Conservation (phyloP, 2,797 vertebrate genomes). For the Paedocypris micromegethes region DNA sequence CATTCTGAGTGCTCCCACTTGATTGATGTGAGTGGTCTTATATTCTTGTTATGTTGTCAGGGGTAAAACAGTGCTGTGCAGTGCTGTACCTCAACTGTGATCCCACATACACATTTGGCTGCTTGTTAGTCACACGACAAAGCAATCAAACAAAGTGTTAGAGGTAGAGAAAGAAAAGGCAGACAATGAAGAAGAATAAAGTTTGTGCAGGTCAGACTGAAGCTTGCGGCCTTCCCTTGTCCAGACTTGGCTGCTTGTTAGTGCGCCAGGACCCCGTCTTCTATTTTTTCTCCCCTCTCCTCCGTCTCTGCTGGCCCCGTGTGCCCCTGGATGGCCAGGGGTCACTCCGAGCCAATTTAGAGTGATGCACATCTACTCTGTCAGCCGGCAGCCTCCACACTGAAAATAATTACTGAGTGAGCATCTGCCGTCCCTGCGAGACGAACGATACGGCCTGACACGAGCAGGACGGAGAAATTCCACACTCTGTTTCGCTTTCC, state of each 20-base stretch:
- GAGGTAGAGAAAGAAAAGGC: constrained; percentile 43
- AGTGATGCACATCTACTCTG: constrained; percentile 51
- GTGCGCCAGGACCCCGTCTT: constrained; percentile 52
- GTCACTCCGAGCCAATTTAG: constrained; percentile 49
- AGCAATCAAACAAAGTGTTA: constrained; percentile 13
- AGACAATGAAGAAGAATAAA: constrained; percentile 53
- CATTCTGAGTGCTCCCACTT: neutral
- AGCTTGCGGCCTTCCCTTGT: constrained; percentile 62
- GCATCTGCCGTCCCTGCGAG: constrained; percentile 54
- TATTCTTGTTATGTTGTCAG: constrained; percentile 58
- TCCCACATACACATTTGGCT: constrained; percentile 14
- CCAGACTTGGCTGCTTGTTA: constrained; percentile 46
- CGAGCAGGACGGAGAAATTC: constrained; percentile 41
- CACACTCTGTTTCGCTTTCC: constrained; percentile 44
- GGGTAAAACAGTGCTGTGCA: constrained; percentile 45
- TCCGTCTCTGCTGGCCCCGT: constrained; percentile 26
- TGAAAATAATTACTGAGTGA: constrained; percentile 55
- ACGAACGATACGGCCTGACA: constrained; percentile 39
- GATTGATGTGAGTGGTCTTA: constrained; percentile 55
- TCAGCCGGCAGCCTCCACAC: constrained; percentile 51
- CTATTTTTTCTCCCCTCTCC: constrained; percentile 14
- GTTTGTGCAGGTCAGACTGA: constrained; percentile 53
- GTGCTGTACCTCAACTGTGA: constrained; percentile 11
- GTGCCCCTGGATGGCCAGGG: constrained; percentile 38
- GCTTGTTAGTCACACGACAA: constrained; percentile 44